phyloP scores from a whole-genome alignment of 2,113 vertebrate genomes.

The Python bivittatus region DNA sequence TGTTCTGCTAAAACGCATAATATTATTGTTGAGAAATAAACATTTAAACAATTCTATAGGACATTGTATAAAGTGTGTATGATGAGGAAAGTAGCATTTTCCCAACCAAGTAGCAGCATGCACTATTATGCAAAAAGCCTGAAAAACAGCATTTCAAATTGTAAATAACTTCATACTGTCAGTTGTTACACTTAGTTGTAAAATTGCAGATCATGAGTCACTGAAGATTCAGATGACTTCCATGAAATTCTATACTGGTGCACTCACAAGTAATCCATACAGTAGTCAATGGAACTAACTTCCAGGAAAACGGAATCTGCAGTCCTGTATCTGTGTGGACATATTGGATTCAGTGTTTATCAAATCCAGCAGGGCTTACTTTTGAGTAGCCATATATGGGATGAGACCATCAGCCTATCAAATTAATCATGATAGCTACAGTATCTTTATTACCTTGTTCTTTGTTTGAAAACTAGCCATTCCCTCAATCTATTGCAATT shows the following conservation, averaged over 20 bases:
- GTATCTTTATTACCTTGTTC: conserved; percentile 15
- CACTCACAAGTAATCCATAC: neutral
- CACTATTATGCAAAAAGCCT: neutral
- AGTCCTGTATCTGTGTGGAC: neutral
- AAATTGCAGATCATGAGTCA: neutral
- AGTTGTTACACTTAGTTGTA: neutral
- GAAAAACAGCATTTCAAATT: neutral
- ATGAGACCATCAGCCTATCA: neutral
- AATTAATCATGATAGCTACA: neutral
- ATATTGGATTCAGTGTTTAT: neutral
- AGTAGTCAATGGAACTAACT: neutral
- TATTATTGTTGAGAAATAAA: neutral
- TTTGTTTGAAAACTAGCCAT: neutral
- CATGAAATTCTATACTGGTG: neutral
- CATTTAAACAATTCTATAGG: neutral
- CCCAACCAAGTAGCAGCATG: neutral
- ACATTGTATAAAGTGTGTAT: neutral
- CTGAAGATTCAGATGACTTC: neutral
- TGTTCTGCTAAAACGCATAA: neutral
- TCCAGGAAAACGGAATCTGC: neutral
- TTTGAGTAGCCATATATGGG: neutral
- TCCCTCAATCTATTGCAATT: conserved; percentile 48
- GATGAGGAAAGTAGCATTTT: neutral
- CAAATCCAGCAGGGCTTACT: neutral
- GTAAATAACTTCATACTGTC: neutral